Evolutionary conservation across 1,140 invertebrate species (phyloP).

Genomic region (Drosophila rufa): DNA sequence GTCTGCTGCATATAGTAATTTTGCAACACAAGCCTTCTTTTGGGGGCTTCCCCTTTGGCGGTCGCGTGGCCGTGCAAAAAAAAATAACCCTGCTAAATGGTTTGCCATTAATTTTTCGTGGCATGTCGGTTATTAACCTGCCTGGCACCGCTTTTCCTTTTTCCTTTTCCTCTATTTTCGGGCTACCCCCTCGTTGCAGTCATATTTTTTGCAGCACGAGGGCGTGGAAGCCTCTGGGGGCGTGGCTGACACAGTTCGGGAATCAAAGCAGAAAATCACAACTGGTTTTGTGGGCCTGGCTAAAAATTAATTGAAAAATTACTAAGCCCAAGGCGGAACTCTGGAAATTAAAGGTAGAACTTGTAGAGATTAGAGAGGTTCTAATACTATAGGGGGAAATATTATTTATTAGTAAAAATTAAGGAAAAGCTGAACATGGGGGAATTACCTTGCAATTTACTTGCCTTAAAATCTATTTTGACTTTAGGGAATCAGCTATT

Average conservation of each 20-base stretch:
- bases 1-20: constrained; percentile 58
- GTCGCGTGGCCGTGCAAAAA: constrained; percentile 29
- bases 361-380: too few relatives aligned
- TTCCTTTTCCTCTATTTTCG: constrained; percentile 1
- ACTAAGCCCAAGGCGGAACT: constrained; percentile 10
- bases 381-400: neutral
- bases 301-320: constrained; percentile 56
- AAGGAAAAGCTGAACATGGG: neutral
- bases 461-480: too few relatives aligned
- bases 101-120: constrained; percentile 79
- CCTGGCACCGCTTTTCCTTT: constrained; percentile 40
- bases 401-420: neutral
- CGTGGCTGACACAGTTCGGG: constrained; percentile 58
- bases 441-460: neutral
- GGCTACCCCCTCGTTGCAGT: constrained; percentile 16
- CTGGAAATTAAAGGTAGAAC: neutral
- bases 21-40: constrained; percentile 48
- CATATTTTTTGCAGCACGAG: constrained; percentile 33
- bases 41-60: constrained; percentile 56
- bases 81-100: constrained; percentile 62
- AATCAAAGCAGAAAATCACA: constrained; percentile 55
- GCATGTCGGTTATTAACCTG: constrained; percentile 76
- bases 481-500: too few relatives aligned
- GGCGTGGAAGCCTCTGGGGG: constrained; percentile 36
- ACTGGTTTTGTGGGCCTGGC: constrained; percentile 27